Evolutionary conservation across 2,797 vertebrate genomes (phyloP).

Genomic region (Vultur gryphus): DNA sequence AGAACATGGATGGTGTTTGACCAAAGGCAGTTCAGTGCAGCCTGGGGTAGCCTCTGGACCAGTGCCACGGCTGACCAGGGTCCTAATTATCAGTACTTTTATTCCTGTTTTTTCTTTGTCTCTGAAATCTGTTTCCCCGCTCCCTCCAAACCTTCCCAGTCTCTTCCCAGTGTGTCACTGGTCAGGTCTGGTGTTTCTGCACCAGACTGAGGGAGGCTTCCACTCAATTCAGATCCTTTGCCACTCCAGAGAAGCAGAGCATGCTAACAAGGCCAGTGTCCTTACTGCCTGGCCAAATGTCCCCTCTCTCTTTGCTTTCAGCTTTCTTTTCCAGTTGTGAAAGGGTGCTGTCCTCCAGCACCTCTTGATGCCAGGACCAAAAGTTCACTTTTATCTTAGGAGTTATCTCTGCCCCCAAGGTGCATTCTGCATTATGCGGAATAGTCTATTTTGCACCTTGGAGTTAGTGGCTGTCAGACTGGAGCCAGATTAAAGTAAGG

Average conservation of each 20-base stretch:
- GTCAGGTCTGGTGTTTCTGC: not conserved
- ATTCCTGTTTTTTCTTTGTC: not conserved
- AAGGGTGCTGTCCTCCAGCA: not conserved
- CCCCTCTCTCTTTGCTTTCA: not conserved
- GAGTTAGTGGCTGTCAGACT: not conserved
- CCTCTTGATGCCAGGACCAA: not conserved
- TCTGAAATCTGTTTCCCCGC: not conserved
- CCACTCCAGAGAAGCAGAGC: not conserved
- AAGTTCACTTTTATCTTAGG: not conserved
- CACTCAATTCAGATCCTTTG: not conserved
- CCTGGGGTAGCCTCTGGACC: not conserved
- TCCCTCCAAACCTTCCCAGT: not conserved
- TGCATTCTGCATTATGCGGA: accelerated
- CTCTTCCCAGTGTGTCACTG: not conserved
- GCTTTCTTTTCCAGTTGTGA: not conserved
- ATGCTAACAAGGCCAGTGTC: accelerated
- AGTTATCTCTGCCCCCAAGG: not conserved
- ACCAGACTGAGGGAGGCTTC: not conserved
- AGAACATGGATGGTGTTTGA: not conserved
- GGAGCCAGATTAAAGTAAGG: accelerated
- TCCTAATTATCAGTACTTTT: not conserved
- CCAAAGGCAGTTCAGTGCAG: not conserved
- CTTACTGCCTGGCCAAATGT: not conserved
- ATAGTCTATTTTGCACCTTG: not conserved
- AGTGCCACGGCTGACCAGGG: not conserved